These are phyloP conservation scores for Tachyglossus aculeatus DNA, from an alignment of 2,797 vertebrate species.

Conservation along the genomic window DNA sequence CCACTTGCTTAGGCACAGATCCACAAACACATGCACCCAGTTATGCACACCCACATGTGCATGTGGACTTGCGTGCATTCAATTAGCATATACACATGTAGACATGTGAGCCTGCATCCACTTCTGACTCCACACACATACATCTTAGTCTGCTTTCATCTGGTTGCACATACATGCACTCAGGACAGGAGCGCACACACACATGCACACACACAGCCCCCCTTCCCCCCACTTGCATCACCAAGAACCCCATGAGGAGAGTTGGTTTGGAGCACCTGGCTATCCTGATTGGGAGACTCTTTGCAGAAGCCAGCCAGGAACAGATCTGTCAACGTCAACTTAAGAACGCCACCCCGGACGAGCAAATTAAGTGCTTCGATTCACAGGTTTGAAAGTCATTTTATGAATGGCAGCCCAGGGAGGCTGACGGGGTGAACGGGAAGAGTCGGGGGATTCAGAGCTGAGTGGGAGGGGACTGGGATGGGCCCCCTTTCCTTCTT, in stretches of 20 bases:
- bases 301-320: conserved; percentile 24
- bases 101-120: too few relatives aligned
- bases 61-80: too few relatives aligned
- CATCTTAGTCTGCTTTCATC: too few relatives aligned
- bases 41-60: background rate
- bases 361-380: conserved; percentile 46
- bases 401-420: conserved; percentile 22
- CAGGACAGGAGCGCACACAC: background rate
- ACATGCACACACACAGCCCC: background rate
- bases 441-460: background rate
- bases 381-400: conserved; percentile 51
- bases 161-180: background rate
- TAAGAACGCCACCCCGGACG: conserved; percentile 45
- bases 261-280: background rate
- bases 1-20: background rate
- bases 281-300: conserved; percentile 37
- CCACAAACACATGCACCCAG: background rate
- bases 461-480: background rate
- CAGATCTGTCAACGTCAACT: conserved; percentile 48
- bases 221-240: too few relatives aligned
- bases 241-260: background rate
- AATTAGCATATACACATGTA: too few relatives aligned
- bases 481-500: too few relatives aligned
- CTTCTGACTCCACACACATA: too few relatives aligned
- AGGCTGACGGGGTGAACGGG: background rate